Evolutionary conservation across 2,888 invertebrate species (phyloP), one percentile per base, ranked within the genome.

Genomic region (Dasysyrphus albostriatus): DNA sequence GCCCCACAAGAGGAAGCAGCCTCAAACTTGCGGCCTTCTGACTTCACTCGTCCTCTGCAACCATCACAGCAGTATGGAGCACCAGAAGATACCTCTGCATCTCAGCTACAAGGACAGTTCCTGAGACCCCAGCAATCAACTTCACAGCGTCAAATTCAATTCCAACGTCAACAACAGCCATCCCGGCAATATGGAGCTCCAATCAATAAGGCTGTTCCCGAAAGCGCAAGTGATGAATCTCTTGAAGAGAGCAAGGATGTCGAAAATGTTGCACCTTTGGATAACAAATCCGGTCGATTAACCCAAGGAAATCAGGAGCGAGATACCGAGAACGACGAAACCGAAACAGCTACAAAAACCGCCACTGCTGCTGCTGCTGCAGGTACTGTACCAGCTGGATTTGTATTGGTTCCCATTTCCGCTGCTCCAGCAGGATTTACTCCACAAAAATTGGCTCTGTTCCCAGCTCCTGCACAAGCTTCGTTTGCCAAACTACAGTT

Each of bases 281-380:
- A 78, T 9, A 70, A 44, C 3, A 79, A 83, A 37, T 37, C 83
- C 2, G 63, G 78, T 6, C 87, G 79, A 10, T 42, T 87, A 54
- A 83, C 87, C 10, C 78, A 87, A 61, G 77, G 74, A 24, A 81
- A 47, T 24, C 34, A 61, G 1, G 56, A 77, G 24, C 42, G 83
- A 10, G 87, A 87, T 16, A 87, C 79, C 0, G 87, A 87, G 16
- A 87, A 83, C 9, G 87, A 87, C 9, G 87, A 87, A 42, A 42
- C 83, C 2, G 87, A 87, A 47, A 58, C 77, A 6, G 70, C 58
- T 0, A 51, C 14, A 16, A 32, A 70, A 9, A 16, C 78, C 7
- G 69, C 61, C 47, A n/a, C 72, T 9, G 58, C 72, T 8, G 29
- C 72, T 19, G 29, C 34, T 9, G 10, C 70, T 12, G n/a, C n/a